Evolutionary conservation across 1,140 invertebrate species (phyloP), one percentile per base, ranked within the genome.

Genomic region (Micrasema minimum): DNA sequence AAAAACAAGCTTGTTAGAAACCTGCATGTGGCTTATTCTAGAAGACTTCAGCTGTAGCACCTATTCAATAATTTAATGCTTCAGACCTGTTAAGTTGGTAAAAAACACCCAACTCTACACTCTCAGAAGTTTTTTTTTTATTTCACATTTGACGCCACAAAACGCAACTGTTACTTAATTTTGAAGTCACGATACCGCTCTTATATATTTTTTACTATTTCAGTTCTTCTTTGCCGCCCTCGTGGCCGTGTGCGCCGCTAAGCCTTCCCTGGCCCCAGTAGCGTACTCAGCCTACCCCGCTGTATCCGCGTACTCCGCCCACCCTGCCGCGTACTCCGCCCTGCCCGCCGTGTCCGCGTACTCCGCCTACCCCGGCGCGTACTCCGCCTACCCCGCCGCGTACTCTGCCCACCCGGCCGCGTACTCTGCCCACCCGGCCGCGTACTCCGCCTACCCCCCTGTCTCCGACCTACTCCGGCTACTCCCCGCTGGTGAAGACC

Each of bases 201-300:
- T n/a, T 43, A 3, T 14, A 0, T 45, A 45, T 45, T 14, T 2
- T 48, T 6, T 48, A 20, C 11, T 48, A 1, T 57, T 37, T 2
- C 71, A 68, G 83, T 79, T 85, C 53, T 77, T 80, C 64, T 73
- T 87, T 72, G 80, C 85, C 75, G 81, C 83, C 72, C 72, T 86
- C 64, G 75, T 87, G 78, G 85, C 83, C 43, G 77, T 85, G 65
- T 85, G 84, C 46, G 82, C 83, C 72, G 87, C 87, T 72, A 82
- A 79, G 75, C 85, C 85, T 66, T 70, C 75, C 20, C 75, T 77
- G 23, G 43, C n/a, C n/a, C 43, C 43, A 2, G 18, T 14, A 9
- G 71, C 61, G 48, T 66, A 72, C 70, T 45, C 51, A 9, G 69
- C 72, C 51, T 71, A 71, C 41, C 50, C 68, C 31, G 65, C 75